Base-by-base conservation (phyloP, 2,797 vertebrate species). In the Melanotaenia pygmaea region DNA sequence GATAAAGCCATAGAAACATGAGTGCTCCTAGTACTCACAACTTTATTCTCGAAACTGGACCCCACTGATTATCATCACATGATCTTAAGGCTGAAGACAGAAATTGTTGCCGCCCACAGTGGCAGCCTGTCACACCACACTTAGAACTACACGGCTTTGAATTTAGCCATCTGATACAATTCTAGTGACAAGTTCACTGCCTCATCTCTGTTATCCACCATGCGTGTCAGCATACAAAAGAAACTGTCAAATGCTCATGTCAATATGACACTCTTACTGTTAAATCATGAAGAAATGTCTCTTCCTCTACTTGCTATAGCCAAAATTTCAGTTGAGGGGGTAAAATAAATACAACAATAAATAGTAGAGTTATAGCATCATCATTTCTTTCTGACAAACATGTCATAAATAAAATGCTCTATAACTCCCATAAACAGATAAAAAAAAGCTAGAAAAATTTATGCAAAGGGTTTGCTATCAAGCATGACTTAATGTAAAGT, bases 151-250 rank as follows among this genome's bases (percentile, higher is more conserved):
- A 76, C 89, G 68, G 69, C 86, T 91, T 86, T 89, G 86, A 85
- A 82, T 89, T 72, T 71, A 84, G 86, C 88, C 90, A 92, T 93
- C 89, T 92, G 90, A 64, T 89, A 35, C 45, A 1, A 78, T 66
- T 70, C 67, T 75, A 79, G 70, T 77, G 72, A 80, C 82, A 68
- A 71, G 77, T 83, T 82, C 71, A 74, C 70, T 59, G 67, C 58
- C 64, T 80, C 35, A 3, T 59, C 70, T 69, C 68, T 43, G 32
- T 79, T 67, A 60, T 57, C 69, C 74, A 16, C 56, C 62, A 40
- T 70, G 45, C 53, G 63, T 79, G 54, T 74, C 47, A 57, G 65
- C 35, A 24, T 22, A 30, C 32, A 67, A 34, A 56, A 38, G 57
- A 50, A 62, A 65, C 32, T 28, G 18, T 30, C 32, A 35, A 38